Conservation (phyloP, 2,888 invertebrate species). For the Amiota mariae region DNA sequence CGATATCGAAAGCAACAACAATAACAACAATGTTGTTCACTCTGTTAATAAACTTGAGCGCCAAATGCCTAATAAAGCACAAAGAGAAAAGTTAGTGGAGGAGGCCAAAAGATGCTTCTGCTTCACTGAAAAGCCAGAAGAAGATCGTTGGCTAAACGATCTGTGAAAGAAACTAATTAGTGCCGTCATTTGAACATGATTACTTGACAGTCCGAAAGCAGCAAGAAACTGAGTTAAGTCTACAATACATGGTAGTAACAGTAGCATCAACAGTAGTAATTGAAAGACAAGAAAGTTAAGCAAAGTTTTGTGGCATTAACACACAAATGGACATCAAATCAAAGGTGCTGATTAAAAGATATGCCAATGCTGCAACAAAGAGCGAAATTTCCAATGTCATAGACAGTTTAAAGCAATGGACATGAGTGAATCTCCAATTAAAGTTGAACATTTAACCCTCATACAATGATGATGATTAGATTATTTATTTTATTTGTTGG, state of each 20-base stretch:
- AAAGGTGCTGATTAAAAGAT: constrained; percentile 29
- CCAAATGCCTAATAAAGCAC: constrained; percentile 13
- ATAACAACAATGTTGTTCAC: neutral
- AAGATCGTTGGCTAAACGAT: neutral
- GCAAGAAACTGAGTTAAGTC: neutral
- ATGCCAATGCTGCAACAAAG: neutral
- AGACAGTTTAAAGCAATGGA: too few species aligned
- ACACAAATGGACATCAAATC: constrained; percentile 10
- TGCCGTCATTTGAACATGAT: constrained; percentile 30
- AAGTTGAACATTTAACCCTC: too few species aligned
- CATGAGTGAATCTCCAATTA: too few species aligned
- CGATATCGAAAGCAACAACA: constrained; percentile 6
- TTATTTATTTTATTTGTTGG: too few species aligned
- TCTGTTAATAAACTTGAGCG: constrained; percentile 3
- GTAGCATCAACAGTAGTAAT: neutral
- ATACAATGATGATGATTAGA: too few species aligned
- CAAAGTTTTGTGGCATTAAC: neutral
- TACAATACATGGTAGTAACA: neutral
- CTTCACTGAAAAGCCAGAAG: neutral
- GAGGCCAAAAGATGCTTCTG: neutral
- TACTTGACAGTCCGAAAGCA: constrained; percentile 25
- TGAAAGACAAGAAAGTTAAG: neutral
- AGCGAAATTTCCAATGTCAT: too few species aligned
- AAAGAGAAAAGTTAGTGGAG: neutral
- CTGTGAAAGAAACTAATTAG: constrained; percentile 30